Conservation (phyloP, 2,113 vertebrate species). For the pig (Sus scrofa) region DNA sequence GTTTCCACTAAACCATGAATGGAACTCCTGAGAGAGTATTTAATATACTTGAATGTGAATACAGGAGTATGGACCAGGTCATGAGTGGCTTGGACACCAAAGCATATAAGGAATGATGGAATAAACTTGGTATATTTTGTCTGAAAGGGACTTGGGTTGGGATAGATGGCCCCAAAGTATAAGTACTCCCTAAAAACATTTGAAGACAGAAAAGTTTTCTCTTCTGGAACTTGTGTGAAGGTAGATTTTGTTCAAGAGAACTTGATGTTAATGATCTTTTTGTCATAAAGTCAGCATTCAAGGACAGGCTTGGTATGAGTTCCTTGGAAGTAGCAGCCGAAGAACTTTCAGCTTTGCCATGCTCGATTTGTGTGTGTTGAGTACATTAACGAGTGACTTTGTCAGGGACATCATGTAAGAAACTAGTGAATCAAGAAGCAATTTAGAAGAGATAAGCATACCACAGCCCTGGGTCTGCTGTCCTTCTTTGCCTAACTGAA, state of each 20-base stretch:
- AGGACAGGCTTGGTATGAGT: not conserved
- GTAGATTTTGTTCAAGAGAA: not conserved
- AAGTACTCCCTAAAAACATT: not conserved
- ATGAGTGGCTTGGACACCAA: not conserved
- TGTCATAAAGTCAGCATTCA: not conserved
- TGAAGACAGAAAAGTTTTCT: not conserved
- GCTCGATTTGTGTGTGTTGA: not conserved
- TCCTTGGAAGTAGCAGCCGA: not conserved
- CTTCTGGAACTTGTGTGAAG: not conserved
- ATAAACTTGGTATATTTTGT: not conserved
- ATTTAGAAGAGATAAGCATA: constrained; percentile 14
- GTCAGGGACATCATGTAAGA: not conserved
- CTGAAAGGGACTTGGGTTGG: not conserved
- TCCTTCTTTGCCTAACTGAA: not conserved
- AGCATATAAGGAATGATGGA: not conserved
- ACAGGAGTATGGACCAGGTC: too few relatives aligned
- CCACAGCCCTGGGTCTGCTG: not conserved
- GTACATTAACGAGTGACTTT: not conserved
- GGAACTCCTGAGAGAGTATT: not conserved
- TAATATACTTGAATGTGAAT: not conserved
- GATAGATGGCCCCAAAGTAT: not conserved
- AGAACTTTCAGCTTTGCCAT: not conserved
- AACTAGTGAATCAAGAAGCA: constrained; percentile 5
- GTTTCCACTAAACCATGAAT: too few relatives aligned
- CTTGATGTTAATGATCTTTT: not conserved